Percentiles rank a stretch among this genome's conserved stretches.
Conservation (phyloP, 2,113 vertebrate species). For the Heterochromis multidens region DNA sequence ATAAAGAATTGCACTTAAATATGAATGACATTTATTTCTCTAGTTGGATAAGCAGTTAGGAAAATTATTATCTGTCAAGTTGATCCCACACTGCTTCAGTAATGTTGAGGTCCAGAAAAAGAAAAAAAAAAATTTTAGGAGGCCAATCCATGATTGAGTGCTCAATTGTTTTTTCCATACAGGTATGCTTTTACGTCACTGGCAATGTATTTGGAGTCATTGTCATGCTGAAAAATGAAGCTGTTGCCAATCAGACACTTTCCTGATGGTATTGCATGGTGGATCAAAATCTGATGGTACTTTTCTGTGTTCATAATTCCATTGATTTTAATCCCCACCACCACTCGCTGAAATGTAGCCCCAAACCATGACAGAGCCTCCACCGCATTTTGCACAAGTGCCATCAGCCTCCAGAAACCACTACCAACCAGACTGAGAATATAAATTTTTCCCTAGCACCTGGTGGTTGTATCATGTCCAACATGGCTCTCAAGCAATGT, state of each 20-base stretch:
- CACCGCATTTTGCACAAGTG: no score
- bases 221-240: neutral
- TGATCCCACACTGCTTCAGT: neutral
- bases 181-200: neutral
- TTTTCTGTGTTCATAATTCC: neutral
- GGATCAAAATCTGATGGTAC: neutral
- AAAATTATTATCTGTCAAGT: neutral
- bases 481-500: neutral
- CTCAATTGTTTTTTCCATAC: neutral
- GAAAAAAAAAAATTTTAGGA: no score
- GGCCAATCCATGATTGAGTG: no score
- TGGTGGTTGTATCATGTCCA: neutral
- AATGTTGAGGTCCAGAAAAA: neutral
- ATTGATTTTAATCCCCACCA: neutral
- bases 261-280: accelerated
- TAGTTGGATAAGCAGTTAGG: neutral
- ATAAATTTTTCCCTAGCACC: neutral
- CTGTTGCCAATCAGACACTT: no score
- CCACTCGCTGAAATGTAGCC: neutral
- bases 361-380: no score
- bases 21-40: neutral
- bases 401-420: neutral
- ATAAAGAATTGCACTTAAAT: neutral
- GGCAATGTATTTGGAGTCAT: neutral
- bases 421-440: neutral